Percentiles rank a stretch among this genome's conserved stretches.
Conservation (phyloP, 1,140 invertebrate species). For the Drosophila watanabei region DNA sequence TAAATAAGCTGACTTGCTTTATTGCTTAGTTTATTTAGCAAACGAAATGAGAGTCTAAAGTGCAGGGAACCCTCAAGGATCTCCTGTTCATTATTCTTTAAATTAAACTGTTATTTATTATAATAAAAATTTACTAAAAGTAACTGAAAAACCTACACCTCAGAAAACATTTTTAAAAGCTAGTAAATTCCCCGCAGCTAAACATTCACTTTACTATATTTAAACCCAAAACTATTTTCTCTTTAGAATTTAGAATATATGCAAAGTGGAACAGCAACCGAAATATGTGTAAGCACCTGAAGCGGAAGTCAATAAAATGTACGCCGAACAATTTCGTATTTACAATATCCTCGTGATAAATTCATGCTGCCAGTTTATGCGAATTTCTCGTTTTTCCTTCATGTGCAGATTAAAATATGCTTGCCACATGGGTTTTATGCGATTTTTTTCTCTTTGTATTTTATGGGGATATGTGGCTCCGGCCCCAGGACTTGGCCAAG, state of each 20-base stretch:
- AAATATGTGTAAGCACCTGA: conserved; percentile 7
- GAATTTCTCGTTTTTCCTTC: conserved; percentile 1
- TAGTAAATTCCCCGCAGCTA: neutral
- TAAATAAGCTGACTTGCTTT: neutral
- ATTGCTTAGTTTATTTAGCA: neutral
- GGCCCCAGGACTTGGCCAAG: conserved; percentile 13
- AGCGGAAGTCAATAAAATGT: conserved; percentile 39
- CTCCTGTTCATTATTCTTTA: neutral
- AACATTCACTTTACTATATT: neutral
- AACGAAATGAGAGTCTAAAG: neutral
- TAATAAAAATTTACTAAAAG: too few relatives aligned
- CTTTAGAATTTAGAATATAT: neutral
- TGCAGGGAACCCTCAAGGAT: neutral
- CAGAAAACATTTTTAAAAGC: neutral
- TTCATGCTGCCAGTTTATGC: conserved; percentile 19
- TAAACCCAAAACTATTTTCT: neutral
- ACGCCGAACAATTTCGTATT: conserved; percentile 30
- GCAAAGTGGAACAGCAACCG: neutral
- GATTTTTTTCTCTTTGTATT: conserved; percentile 48
- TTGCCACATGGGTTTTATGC: conserved; percentile 65
- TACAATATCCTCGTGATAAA: conserved; percentile 46
- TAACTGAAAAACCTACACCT: too few relatives aligned
- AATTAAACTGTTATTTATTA: neutral
- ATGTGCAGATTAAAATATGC: conserved; percentile 63
- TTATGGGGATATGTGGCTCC: conserved; percentile 21